Base-by-base conservation (phyloP, 2,113 vertebrate species). In the Setophaga coronata region DNA sequence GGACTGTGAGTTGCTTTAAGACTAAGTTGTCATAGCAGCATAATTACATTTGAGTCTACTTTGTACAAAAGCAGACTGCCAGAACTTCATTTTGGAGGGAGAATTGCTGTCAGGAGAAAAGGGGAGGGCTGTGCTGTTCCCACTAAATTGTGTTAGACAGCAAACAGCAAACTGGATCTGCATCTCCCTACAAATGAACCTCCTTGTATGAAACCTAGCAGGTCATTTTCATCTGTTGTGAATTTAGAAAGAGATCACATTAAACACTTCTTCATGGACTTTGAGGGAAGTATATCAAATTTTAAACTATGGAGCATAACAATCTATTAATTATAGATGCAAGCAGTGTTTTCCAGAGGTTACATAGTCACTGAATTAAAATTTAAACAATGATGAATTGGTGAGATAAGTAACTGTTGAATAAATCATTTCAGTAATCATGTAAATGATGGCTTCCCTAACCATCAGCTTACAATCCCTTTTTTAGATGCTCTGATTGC, bases 1-100 rank as follows among this genome's bases (percentile, higher is more conserved):
- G 60, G 60, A 66, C 31, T 54, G 61, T 15, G 38, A 93, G 71
- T 36, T 38, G 33, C 62, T 83, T 5, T 77, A 91, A 94, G 74
- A 83, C 93, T 88, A 90, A 97, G 91, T 96, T 96, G 95, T 94
- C 95, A 96, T 96, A 96, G 93, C 85, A 94, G 95, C 92, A 90
- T 96, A 93, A 96, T 96, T 96, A 77, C 76, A 77, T 96, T 87
- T 96, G 91, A 80, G 81, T 85, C 93, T 95, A 88, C 89, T 91
- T 93, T 53, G 78, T 80, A 62, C 1, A 6, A 91, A 94, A 96
- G 79, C 84, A 95, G 90, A 76, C 70, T 95, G 91, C 93, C 90
- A 95, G 93, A 94, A 85, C 78, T 87, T 85, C 73, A 67, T 95
- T 89, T 82, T 90, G 84, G 74, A 87, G 74, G 84, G 81, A 91